Evolutionary conservation across 2,888 invertebrate genomes (phyloP), one percentile per base, ranked within the genome.

Genomic region (Lagria hirta): DNA sequence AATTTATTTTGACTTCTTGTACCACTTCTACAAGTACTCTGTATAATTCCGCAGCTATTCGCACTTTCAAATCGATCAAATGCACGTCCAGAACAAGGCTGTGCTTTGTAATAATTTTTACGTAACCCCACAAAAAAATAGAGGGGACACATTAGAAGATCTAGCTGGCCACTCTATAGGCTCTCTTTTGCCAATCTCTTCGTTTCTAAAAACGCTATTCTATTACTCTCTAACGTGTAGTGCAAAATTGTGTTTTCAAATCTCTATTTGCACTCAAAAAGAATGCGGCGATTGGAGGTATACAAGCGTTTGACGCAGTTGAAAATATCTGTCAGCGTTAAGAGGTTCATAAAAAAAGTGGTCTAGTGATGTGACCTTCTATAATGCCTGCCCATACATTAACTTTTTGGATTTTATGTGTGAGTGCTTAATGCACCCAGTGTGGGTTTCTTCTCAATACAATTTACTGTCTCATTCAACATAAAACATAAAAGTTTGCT

Each of bases 1-100:
- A 30, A 30, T 30, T 30, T 6, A 30, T 30, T 17, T 15, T n/a
- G 18, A 18, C 17, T 30, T 12, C 12, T 7, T 30, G 32, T 17
- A 36, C 14, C 16, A 22, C 15, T 8, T 36, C 36, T 22, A 43
- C 42, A 30, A 38, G 10, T 42, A 43, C 27, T 29, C 11, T 18
- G 7, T 20, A 10, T 12, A 33, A 43, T 26, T 43, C 32, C n/a
- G 21, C 15, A 17, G 32, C 23, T 11, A 43, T 44, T 43, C 34
- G 15, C 13, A 23, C 33, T 26, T 33, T 42, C 17, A 44, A 17
- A 7, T 43, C 20, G 10, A 32, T 26, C 14, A 43, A 17, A 28
- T 42, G 3, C 30, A 15, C 15, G n/a, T 18, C n/a, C n/a, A n/a
- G n/a, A n/a, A n/a, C n/a, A n/a, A n/a, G 41, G 32, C 22, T 21